Base-by-base conservation (phyloP, 2,113 vertebrate species). In the Condylura cristata region DNA sequence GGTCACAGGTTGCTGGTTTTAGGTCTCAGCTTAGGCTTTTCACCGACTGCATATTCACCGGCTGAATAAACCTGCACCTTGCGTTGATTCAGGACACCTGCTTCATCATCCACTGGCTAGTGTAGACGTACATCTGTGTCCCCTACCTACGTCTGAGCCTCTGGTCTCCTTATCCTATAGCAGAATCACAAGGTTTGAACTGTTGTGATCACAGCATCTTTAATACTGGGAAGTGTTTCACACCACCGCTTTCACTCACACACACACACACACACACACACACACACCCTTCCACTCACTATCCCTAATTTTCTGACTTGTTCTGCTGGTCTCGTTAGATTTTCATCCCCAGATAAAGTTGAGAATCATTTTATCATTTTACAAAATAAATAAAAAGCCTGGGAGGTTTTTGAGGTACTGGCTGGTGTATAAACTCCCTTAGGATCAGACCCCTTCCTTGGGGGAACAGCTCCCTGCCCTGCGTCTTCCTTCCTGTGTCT, bases 301-400 rank as follows among this genome's bases (percentile, higher is more conserved):
- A 46, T n/a, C 51, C 76, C 16, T 75, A 8, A 72, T 76, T 94
- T 84, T 96, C 37, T 79, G n/a, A 80, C 68, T 60, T 86, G n/a
- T 72, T 79, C 75, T 85, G 61, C 72, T 90, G 70, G 58, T 56
- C 48, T 86, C 84, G 63, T 90, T 39, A 26, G 32, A n/a, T n/a
- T 83, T 91, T 89, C 18, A 4, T 6, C 18, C 87, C 16, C n/a
- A 68, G 44, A 78, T 83, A 51, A 78, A 78, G 37, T 83, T 86
- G 46, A 66, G 37, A 83, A 90, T 70, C 58, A 1, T 83, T 86
- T 82, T 74, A 60, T 83, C 17, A 37, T 81, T 94, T 85, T 85
- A n/a, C 44, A 37, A 89, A 65, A 60, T 32, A 39, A 74, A 44
- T 56, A 37, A 70, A 28, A 9, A 44, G 6, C 44, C 39, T 14